phyloP scores from a whole-genome alignment of 2,888 invertebrate genomes.

The Brenthis daphne region DNA sequence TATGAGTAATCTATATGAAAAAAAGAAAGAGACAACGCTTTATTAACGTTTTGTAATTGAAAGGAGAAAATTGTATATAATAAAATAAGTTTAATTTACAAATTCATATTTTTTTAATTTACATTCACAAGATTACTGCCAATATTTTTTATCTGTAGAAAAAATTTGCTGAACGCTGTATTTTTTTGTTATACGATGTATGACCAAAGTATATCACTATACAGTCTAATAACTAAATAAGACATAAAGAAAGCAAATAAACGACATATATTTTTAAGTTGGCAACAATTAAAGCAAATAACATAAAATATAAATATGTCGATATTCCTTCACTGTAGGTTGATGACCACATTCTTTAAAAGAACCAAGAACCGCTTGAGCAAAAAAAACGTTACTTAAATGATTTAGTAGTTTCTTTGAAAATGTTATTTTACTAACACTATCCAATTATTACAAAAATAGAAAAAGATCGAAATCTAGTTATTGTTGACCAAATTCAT shows the following conservation, averaged over 20 bases:
- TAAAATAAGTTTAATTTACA: too few species aligned
- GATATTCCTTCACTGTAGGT: neutral
- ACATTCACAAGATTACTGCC: neutral
- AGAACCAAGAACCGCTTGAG: neutral
- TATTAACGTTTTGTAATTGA: too few species aligned
- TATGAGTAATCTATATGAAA: neutral
- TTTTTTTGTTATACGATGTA: too few species aligned
- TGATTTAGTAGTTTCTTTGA: too few species aligned
- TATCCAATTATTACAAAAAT: neutral
- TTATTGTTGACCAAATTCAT: neutral
- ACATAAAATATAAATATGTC: conserved; percentile 8
- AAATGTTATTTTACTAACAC: too few species aligned
- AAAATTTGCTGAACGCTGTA: too few species aligned
- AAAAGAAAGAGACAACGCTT: conserved; percentile 1
- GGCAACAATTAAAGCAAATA: conserved; percentile 18
- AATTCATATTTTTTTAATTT: neutral
- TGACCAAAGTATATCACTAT: neutral
- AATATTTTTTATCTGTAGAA: too few species aligned
- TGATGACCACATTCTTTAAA: neutral
- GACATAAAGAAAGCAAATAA: neutral
- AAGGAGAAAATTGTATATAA: too few species aligned
- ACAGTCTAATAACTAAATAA: neutral
- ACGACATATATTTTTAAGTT: conserved; percentile 14
- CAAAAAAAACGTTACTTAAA: neutral
- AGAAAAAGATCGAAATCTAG: conserved; percentile 1